Conservation (phyloP, 2,113 vertebrate species). For the Albula goreensis region DNA sequence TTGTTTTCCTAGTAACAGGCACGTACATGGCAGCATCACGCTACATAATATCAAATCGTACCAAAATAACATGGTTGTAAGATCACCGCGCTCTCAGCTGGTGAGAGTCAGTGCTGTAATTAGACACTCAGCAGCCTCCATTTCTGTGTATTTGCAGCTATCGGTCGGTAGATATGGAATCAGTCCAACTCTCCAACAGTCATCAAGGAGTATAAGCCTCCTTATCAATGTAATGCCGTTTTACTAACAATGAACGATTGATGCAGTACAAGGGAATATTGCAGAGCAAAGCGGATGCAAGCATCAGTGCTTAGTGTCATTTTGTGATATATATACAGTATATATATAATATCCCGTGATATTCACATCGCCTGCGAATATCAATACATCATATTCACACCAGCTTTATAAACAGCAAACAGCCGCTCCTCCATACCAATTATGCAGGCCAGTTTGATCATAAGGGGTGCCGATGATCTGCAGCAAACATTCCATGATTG, state of each 20-base stretch:
- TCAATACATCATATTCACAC: too few relatives aligned
- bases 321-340: too few relatives aligned
- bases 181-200: not conserved
- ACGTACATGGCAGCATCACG: not conserved
- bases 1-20: not conserved
- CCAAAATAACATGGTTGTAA: constrained; percentile 6
- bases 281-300: not conserved
- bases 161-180: constrained; percentile 11
- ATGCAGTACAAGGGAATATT: not conserved
- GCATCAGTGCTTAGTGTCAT: not conserved
- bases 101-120: not conserved
- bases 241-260: not conserved
- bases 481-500: too few relatives aligned
- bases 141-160: not conserved
- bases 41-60: not conserved
- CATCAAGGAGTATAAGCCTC: not conserved
- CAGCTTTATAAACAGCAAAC: too few relatives aligned
- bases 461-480: too few relatives aligned
- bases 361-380: too few relatives aligned
- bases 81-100: not conserved
- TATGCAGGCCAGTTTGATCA: too few relatives aligned
- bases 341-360: too few relatives aligned
- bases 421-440: too few relatives aligned
- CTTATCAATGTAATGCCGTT: not conserved
- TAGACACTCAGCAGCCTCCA: not conserved